phyloP scores from a whole-genome alignment of 2,113 vertebrate species.

The Cairina moschata region DNA sequence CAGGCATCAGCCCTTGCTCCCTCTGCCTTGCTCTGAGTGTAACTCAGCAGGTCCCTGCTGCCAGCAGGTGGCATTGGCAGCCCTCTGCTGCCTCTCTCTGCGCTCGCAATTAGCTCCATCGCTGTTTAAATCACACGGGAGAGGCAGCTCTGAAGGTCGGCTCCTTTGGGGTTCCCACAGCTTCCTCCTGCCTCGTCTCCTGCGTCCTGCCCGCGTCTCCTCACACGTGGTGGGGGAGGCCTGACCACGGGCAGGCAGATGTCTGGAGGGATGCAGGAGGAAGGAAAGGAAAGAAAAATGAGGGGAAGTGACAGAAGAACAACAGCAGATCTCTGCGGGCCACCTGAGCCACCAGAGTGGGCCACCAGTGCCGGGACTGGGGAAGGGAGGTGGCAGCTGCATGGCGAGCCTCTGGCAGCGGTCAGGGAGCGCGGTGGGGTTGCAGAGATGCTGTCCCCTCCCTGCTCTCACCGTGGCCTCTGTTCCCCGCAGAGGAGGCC shows the following conservation, averaged over 20 bases:
- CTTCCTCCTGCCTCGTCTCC: background rate
- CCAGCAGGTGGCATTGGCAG: slow-evolving; percentile 46
- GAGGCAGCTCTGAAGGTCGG: background rate
- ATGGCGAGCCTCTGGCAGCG: background rate
- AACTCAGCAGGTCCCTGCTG: background rate
- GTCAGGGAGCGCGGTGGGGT: background rate
- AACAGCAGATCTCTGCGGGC: background rate
- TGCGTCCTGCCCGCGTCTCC: background rate
- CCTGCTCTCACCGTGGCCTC: background rate
- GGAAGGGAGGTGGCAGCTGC: background rate
- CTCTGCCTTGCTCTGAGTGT: background rate
- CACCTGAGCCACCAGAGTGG: rapidly evolving
- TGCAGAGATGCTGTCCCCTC: background rate
- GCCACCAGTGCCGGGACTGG: background rate
- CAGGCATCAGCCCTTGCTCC: background rate
- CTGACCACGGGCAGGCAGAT: background rate
- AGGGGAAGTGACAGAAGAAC: background rate
- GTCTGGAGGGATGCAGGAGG: background rate
- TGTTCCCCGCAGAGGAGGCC: slow-evolving; percentile 72
- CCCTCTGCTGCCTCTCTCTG: background rate
- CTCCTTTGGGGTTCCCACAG: background rate
- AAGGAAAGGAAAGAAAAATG: background rate
- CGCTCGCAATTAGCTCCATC: background rate
- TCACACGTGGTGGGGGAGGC: background rate
- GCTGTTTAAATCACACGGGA: background rate